Evolutionary conservation across 2,888 invertebrate genomes (phyloP).

Genomic region (Pterostichus madidus): DNA sequence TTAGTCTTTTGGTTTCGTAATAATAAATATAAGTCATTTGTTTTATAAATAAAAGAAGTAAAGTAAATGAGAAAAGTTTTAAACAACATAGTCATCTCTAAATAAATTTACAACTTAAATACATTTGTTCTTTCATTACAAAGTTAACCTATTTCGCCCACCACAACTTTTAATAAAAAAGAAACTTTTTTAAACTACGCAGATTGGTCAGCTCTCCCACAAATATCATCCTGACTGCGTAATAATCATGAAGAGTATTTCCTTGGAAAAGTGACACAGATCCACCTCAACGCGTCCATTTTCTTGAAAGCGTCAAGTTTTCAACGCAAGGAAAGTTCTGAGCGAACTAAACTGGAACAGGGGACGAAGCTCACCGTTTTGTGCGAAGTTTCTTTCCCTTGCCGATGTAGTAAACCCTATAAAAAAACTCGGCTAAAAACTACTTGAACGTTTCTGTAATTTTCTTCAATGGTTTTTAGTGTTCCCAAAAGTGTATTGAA

Average conservation of each 20-base stretch:
- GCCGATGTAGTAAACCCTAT: constrained; percentile 27
- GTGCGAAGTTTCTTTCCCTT: constrained; percentile 24
- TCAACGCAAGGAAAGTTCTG: background rate
- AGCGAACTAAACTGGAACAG: background rate
- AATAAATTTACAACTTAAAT: constrained; percentile 35
- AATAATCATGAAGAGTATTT: background rate
- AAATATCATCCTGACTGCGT: constrained; percentile 8
- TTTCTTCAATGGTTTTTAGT: constrained; percentile 49
- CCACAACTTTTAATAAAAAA: constrained; percentile 38
- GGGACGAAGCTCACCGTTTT: constrained; percentile 22
- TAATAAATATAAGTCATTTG: background rate
- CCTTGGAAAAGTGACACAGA: constrained; percentile 21
- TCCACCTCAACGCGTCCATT: constrained; percentile 35
- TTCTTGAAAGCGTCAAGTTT: constrained; percentile 15
- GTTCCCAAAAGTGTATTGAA: constrained; percentile 48
- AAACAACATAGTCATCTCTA: constrained; percentile 7
- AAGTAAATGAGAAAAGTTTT: constrained; percentile 17
- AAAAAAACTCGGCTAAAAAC: constrained; percentile 33
- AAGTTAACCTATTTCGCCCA: constrained; percentile 24
- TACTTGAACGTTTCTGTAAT: constrained; percentile 54
- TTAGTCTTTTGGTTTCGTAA: no score
- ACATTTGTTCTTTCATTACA: constrained; percentile 38
- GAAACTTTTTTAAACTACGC: constrained; percentile 38
- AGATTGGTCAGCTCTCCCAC: background rate
- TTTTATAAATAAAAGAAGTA: no score